Evolutionary conservation across 2,888 invertebrate species (phyloP).

Genomic region (Gymnocheta viridis): DNA sequence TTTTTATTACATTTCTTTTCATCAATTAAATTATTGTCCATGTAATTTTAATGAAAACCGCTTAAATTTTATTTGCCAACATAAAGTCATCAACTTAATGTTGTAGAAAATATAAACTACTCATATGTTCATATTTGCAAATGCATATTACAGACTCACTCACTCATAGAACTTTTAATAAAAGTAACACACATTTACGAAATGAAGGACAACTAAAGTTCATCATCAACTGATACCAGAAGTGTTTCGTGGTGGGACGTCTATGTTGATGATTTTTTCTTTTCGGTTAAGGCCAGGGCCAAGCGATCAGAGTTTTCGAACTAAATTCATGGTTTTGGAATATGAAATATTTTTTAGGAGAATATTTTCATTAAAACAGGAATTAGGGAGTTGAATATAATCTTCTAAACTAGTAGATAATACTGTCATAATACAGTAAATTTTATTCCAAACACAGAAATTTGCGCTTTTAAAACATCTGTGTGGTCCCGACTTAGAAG

Average conservation of each 20-base stretch:
- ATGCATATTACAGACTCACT: background rate
- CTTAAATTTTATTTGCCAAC: slow-evolving; percentile 54
- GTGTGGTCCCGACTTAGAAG: too few species aligned
- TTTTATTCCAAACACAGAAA: too few species aligned
- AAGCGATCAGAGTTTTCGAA: too few species aligned
- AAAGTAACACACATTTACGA: slow-evolving; percentile 26
- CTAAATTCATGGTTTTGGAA: too few species aligned
- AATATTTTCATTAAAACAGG: too few species aligned
- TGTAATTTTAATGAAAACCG: slow-evolving; percentile 46
- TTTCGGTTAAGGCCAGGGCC: slow-evolving; percentile 4
- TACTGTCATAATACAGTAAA: too few species aligned
- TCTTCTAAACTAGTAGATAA: too few species aligned
- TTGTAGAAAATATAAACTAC: slow-evolving; percentile 39
- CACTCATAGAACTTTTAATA: slow-evolving; percentile 1
- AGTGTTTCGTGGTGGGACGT: slow-evolving; percentile 41
- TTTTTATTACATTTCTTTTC: slow-evolving; percentile 4
- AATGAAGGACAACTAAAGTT: slow-evolving; percentile 27
- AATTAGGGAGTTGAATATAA: too few species aligned
- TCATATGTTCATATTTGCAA: background rate
- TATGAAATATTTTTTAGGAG: too few species aligned
- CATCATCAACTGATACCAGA: slow-evolving; percentile 50
- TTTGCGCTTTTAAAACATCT: too few species aligned
- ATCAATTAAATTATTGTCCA: slow-evolving; percentile 42
- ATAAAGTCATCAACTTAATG: slow-evolving; percentile 57
- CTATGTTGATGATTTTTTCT: background rate